Evolutionary conservation across 2,888 invertebrate species (phyloP).

Genomic region (Linnaemya tessellans): DNA sequence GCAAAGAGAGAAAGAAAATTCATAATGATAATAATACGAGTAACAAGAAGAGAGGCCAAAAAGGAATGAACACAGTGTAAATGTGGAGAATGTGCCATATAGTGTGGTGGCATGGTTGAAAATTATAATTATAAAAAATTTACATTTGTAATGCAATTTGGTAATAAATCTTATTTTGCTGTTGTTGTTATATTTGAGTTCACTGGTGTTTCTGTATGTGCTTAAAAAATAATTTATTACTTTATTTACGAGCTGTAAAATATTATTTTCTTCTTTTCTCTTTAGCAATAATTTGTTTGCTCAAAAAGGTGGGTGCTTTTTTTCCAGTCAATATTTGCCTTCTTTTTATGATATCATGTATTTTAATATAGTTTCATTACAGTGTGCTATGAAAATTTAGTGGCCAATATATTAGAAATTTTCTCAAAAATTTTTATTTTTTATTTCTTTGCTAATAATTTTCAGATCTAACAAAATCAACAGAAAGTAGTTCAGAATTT

Average conservation of each 20-base stretch:
- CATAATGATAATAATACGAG: neutral
- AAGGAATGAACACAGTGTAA: neutral
- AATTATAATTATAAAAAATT: slow-evolving; percentile 65
- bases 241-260: slow-evolving; percentile 72
- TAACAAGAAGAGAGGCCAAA: neutral
- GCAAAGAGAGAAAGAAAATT: slow-evolving; percentile 52
- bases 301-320: slow-evolving; percentile 58
- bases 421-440: too few species aligned
- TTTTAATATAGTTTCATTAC: slow-evolving; percentile 48
- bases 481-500: too few species aligned
- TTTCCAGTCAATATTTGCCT: slow-evolving; percentile 48
- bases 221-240: slow-evolving; percentile 72
- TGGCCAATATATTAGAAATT: too few species aligned
- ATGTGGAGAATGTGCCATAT: neutral
- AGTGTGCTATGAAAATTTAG: slow-evolving; percentile 1
- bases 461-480: too few species aligned
- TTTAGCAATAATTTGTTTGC: slow-evolving; percentile 62
- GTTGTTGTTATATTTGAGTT: slow-evolving; percentile 52
- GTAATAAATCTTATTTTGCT: slow-evolving; percentile 69
- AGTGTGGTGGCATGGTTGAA: slow-evolving; percentile 9
- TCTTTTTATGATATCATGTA: slow-evolving; percentile 56
- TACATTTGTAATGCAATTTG: slow-evolving; percentile 71
- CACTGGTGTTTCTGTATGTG: slow-evolving; percentile 61
- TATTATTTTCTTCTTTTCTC: slow-evolving; percentile 58
- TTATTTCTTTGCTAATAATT: too few species aligned